Base-by-base conservation (phyloP, 2,113 vertebrate genomes). In the Cyprinodon tularosa region DNA sequence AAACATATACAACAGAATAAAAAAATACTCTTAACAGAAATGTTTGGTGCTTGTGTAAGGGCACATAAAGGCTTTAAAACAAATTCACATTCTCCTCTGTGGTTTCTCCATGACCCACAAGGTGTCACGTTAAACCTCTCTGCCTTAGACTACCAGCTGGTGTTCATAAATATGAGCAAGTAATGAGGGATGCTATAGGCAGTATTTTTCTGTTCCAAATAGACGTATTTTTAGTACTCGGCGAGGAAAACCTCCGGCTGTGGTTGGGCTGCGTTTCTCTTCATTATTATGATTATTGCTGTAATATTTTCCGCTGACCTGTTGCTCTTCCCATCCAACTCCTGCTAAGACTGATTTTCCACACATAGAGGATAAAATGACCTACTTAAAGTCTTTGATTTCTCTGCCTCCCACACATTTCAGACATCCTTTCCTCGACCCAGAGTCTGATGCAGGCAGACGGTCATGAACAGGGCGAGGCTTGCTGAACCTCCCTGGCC, bases 161-260 rank as follows among this genome's bases (percentile, higher is more conserved):
- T 29, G 29, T 29, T 29, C 29, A 29, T 29, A 29, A 29, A 29
- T 29, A 29, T 29, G 29, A 29, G 29, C 29, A 29, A 29, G 29
- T 29, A 29, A 29, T 29, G 29, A 29, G 29, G 29, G 29, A 29
- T 29, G 29, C 62, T 47, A 12, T 71, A 47, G 45, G 13, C 4
- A 36, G 22, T 60, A 4, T 53, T 36, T 37, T 62, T 70, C 39
- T 0, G 61, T 64, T 17, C 59, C 78, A 68, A 61, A 64, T 8
- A 0, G n/a, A 69, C 62, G 71, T 68, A 69, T 85, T 72, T 72
- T 62, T 53, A 12, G 76, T 45, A 66, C 74, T 82, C 65, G 4
- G 53, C 17, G 53, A 12, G 48, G 2, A 70, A 76, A 76, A 53
- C 20, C 47, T 13, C 39, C 40, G 62, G 69, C 53, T 64, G 4